Evolutionary conservation across 2,888 invertebrate species (phyloP).

Genomic region (Drosophila mulleri): DNA sequence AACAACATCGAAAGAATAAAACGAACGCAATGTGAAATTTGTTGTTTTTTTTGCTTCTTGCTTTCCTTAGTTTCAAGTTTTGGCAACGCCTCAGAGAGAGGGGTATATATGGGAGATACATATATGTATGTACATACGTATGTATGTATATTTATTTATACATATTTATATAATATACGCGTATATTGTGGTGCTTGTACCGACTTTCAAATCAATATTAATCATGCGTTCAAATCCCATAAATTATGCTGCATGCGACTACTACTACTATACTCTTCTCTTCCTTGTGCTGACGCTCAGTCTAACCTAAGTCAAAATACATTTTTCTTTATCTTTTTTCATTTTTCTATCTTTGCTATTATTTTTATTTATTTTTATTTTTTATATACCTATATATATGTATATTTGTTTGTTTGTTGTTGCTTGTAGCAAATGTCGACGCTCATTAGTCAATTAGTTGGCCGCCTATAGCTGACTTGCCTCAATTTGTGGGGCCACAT

Average conservation of each 20-base stretch:
- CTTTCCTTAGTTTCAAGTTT: slow-evolving; percentile 19
- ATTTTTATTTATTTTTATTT: slow-evolving; percentile 23
- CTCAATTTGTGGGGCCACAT: slow-evolving; percentile 51
- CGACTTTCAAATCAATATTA: slow-evolving; percentile 82
- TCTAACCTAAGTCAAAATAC: slow-evolving; percentile 28
- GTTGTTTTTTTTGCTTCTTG: slow-evolving; percentile 30
- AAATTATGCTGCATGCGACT: slow-evolving; percentile 58
- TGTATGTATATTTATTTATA: background rate
- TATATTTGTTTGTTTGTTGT: slow-evolving; percentile 37
- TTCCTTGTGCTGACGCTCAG: background rate
- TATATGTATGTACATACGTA: background rate
- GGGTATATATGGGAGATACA: slow-evolving; percentile 32
- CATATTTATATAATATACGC: background rate
- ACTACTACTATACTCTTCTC: background rate
- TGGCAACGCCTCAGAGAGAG: slow-evolving; percentile 41
- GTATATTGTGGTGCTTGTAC: slow-evolving; percentile 23
- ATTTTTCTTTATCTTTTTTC: slow-evolving; percentile 35
- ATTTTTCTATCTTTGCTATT: slow-evolving; percentile 22
- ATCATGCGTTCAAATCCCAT: slow-evolving; percentile 79
- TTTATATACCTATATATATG: no score
- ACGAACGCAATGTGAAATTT: slow-evolving; percentile 52
- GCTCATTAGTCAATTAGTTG: slow-evolving; percentile 75
- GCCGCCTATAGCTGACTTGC: slow-evolving; percentile 52
- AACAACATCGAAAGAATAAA: slow-evolving; percentile 27
- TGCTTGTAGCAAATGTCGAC: slow-evolving; percentile 67